phyloP scores from a whole-genome alignment of 2,797 vertebrate species.

The Chelon labrosus region DNA sequence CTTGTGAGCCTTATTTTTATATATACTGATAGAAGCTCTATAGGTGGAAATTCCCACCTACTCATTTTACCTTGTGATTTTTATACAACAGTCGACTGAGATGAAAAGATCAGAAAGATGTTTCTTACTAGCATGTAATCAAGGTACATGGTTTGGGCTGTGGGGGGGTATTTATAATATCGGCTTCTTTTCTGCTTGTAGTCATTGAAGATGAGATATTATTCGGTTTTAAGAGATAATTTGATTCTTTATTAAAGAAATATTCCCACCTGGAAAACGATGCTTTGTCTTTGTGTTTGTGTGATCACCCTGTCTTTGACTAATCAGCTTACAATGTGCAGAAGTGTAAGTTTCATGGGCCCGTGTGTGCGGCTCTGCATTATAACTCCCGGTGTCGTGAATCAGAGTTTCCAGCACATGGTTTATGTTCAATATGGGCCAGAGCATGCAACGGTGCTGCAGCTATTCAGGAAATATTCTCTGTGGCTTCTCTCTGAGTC shows the following conservation, averaged over 20 bases:
- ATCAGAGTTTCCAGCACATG: slow-evolving; percentile 80
- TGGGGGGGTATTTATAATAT: slow-evolving; percentile 77
- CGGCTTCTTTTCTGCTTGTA: slow-evolving; percentile 60
- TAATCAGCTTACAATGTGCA: neutral
- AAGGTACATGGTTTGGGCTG: slow-evolving; percentile 50
- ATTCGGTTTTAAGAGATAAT: slow-evolving; percentile 53
- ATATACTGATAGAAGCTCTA: slow-evolving; percentile 60
- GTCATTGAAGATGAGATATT: slow-evolving; percentile 45
- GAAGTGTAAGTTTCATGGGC: slow-evolving; percentile 31
- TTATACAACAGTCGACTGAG: slow-evolving; percentile 63
- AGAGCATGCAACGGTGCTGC: slow-evolving; percentile 48
- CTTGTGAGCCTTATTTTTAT: slow-evolving; percentile 83
- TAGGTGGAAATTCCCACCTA: slow-evolving; percentile 55
- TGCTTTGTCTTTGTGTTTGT: slow-evolving; percentile 16
- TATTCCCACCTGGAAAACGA: slow-evolving; percentile 33
- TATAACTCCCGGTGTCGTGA: slow-evolving; percentile 59
- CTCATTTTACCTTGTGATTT: slow-evolving; percentile 69
- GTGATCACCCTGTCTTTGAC: neutral
- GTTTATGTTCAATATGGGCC: slow-evolving; percentile 76
- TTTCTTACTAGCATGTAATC: slow-evolving; percentile 59
- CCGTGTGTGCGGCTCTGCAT: slow-evolving; percentile 58
- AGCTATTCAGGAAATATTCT: slow-evolving; percentile 64
- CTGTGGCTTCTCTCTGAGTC: slow-evolving; percentile 54
- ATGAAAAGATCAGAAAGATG: slow-evolving; percentile 30
- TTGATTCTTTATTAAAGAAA: slow-evolving; percentile 73